These are phyloP conservation scores for Cryptoblepharus egeriae DNA, from an alignment of 2,797 vertebrate genomes.

Conservation along the genomic window DNA sequence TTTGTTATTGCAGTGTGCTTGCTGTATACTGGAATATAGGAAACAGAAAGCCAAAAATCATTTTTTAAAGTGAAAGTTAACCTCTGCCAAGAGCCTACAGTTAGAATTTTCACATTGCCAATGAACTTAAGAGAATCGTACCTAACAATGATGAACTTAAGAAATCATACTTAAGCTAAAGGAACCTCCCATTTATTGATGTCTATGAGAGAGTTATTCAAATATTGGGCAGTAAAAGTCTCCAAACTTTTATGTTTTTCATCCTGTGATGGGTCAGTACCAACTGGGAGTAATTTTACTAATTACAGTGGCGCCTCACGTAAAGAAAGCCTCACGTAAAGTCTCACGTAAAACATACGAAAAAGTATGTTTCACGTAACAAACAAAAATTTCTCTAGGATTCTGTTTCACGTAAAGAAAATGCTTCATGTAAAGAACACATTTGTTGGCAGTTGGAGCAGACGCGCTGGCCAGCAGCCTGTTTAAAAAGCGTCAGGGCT, in stretches of 20 bases:
- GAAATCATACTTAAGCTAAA: slow-evolving; percentile 10
- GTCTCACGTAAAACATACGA: too few species aligned
- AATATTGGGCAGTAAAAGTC: background rate
- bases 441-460: too few species aligned
- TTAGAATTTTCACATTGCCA: slow-evolving; percentile 16
- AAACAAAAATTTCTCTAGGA: too few species aligned
- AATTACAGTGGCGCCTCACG: too few species aligned
- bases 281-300: background rate
- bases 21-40: slow-evolving; percentile 38
- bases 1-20: slow-evolving; percentile 23
- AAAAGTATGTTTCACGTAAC: too few species aligned
- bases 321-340: too few species aligned
- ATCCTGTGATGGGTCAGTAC: background rate
- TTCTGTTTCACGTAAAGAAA: too few species aligned
- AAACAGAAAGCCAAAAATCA: slow-evolving; percentile 33
- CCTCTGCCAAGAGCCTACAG: slow-evolving; percentile 29
- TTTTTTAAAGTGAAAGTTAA: slow-evolving; percentile 5
- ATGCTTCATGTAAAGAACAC: too few species aligned
- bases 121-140: slow-evolving; percentile 46
- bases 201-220: background rate
- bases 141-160: slow-evolving; percentile 42
- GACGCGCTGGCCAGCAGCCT: too few species aligned
- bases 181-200: background rate
- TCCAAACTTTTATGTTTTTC: background rate
- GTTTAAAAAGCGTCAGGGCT: too few species aligned